These are phyloP conservation scores for Pipistrellus kuhlii DNA, from an alignment of 2,797 vertebrate species.

Conservation along the genomic window DNA sequence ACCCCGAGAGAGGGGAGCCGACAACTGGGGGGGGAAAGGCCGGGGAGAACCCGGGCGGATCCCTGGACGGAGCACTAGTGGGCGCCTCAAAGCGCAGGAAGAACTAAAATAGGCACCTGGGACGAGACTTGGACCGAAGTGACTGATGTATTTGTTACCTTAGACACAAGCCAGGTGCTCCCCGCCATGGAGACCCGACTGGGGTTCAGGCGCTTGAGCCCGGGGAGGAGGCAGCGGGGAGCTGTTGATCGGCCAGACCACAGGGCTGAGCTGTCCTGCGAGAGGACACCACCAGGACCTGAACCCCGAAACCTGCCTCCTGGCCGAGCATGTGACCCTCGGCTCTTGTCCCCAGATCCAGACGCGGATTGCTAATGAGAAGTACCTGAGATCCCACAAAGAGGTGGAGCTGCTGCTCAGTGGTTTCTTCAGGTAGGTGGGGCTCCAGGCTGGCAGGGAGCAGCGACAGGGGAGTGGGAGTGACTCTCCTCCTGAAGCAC, in stretches of 20 bases:
- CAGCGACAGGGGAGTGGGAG: background rate
- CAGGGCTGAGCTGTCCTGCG: background rate
- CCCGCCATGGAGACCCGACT: background rate
- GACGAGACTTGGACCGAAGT: background rate
- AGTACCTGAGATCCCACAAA: slow-evolving; percentile 83
- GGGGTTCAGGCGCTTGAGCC: background rate
- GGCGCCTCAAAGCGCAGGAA: background rate
- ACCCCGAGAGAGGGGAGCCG: background rate
- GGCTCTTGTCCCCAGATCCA: slow-evolving; percentile 76
- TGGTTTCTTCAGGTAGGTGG: slow-evolving; percentile 83
- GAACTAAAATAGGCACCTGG: background rate
- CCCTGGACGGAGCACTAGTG: background rate
- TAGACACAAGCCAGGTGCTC: background rate
- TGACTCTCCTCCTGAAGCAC: background rate
- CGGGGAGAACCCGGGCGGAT: background rate
- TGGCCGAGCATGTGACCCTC: background rate
- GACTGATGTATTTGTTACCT: background rate
- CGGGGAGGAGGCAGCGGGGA: background rate
- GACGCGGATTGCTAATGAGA: slow-evolving; percentile 83
- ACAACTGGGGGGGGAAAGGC: too few species aligned
- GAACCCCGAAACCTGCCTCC: background rate
- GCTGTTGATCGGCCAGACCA: background rate
- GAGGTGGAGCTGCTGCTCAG: slow-evolving; percentile 83
- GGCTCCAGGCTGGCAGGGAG: background rate
- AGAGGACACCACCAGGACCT: background rate